These are phyloP conservation scores for Eurypyga helias DNA, from an alignment of 2,113 vertebrate genomes.

Conservation along the genomic window DNA sequence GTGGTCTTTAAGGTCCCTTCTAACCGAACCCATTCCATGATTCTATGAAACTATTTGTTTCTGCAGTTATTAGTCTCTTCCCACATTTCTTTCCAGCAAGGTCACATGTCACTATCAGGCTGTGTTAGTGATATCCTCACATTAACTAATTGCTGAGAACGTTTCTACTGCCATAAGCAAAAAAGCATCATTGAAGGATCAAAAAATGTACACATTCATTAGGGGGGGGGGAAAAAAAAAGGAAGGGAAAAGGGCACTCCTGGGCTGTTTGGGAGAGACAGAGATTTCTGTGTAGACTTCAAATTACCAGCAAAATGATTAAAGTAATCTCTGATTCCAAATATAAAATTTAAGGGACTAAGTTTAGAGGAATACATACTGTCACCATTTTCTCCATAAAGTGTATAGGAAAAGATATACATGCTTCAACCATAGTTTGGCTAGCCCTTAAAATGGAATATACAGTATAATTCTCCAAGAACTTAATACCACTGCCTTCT, in stretches of 20 bases:
- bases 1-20: too few species aligned
- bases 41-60: neutral
- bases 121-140: neutral
- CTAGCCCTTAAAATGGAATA: neutral
- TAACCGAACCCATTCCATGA: too few species aligned
- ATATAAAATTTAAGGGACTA: neutral
- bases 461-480: neutral
- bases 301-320: neutral
- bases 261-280: neutral
- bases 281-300: neutral
- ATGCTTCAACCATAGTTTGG: neutral
- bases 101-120: neutral
- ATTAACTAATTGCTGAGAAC: neutral
- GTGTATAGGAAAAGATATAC: neutral
- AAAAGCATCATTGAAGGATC: neutral
- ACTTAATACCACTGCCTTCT: neutral
- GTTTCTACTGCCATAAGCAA: neutral
- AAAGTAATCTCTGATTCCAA: neutral
- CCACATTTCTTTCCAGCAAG: neutral
- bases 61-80: neutral
- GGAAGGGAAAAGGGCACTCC: neutral
- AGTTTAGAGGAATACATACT: neutral
- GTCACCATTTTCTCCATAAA: neutral
- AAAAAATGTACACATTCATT: neutral
- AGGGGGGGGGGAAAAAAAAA: neutral